Conservation (phyloP, 2,888 invertebrate genomes). For the Aphodius granarius region DNA sequence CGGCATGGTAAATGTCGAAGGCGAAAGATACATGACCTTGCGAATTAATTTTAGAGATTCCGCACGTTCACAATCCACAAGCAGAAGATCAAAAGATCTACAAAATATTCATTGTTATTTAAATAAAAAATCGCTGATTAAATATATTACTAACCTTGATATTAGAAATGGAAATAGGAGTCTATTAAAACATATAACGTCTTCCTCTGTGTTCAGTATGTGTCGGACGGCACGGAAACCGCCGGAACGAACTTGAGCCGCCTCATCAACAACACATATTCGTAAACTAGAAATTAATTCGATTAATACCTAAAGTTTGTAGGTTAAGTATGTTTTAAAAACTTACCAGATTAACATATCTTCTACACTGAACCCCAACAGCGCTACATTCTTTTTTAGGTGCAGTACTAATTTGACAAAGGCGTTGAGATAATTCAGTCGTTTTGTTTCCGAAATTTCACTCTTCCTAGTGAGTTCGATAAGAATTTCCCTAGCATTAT, state of each 20-base stretch:
- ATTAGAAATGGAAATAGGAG: slow-evolving; percentile 84
- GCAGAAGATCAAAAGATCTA: slow-evolving; percentile 87
- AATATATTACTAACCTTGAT: slow-evolving; percentile 60
- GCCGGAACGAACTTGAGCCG: slow-evolving; percentile 87
- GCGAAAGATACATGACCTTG: slow-evolving; percentile 65
- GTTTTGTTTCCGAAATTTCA: slow-evolving; percentile 73
- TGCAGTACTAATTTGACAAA: slow-evolving; percentile 78
- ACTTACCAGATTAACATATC: slow-evolving; percentile 82
- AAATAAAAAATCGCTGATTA: neutral
- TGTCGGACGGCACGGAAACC: slow-evolving; percentile 86
- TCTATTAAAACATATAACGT: slow-evolving; percentile 77
- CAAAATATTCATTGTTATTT: slow-evolving; percentile 15
- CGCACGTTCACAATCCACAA: slow-evolving; percentile 89
- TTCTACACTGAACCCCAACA: slow-evolving; percentile 73
- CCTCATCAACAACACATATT: slow-evolving; percentile 80
- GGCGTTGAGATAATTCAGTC: slow-evolving; percentile 85
- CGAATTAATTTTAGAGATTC: slow-evolving; percentile 88
- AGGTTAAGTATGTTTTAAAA: slow-evolving; percentile 14
- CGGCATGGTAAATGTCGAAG: slow-evolving; percentile 71
- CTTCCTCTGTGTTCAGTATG: slow-evolving; percentile 74
- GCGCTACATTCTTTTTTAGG: slow-evolving; percentile 60
- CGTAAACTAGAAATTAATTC: slow-evolving; percentile 70
- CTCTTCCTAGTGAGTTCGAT: slow-evolving; percentile 64
- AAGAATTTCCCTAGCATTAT: slow-evolving; percentile 67
- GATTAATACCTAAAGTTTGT: slow-evolving; percentile 47